Conservation (phyloP, 2,113 vertebrate species). For the Rhagologus leucostigma region DNA sequence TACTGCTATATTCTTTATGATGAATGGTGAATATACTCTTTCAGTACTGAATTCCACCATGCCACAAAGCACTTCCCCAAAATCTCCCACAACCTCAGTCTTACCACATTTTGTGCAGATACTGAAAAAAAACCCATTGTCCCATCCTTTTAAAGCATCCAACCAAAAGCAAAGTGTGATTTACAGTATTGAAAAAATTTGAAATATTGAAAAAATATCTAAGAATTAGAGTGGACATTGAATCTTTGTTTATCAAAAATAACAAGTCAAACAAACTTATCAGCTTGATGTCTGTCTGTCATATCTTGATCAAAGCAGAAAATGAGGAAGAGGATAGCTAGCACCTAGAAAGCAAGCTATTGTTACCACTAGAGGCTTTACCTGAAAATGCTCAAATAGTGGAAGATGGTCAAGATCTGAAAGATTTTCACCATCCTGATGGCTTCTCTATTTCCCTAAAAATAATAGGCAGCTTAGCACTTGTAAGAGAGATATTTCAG, state of each 20-base stretch:
- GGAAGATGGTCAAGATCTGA: background rate
- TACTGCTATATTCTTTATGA: background rate
- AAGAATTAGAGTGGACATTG: background rate
- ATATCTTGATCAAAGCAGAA: background rate
- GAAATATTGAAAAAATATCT: no score
- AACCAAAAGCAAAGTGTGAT: background rate
- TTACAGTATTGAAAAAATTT: background rate
- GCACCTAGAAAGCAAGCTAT: background rate
- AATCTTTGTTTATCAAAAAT: background rate
- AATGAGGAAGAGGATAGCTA: rapidly evolving
- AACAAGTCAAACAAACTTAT: background rate
- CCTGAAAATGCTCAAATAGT: background rate
- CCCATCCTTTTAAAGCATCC: background rate
- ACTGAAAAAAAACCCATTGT: rapidly evolving
- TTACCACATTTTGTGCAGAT: background rate
- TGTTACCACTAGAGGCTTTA: background rate
- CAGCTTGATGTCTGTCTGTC: background rate
- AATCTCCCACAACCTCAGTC: background rate
- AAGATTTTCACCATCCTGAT: background rate
- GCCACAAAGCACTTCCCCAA: background rate
- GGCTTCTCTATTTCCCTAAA: background rate
- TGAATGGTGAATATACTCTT: background rate
- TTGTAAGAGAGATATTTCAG: background rate
- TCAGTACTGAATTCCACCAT: background rate
- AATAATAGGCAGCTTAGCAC: background rate